Evolutionary conservation across 1,140 invertebrate genomes (phyloP).

Genomic region (Nebria ingens): DNA sequence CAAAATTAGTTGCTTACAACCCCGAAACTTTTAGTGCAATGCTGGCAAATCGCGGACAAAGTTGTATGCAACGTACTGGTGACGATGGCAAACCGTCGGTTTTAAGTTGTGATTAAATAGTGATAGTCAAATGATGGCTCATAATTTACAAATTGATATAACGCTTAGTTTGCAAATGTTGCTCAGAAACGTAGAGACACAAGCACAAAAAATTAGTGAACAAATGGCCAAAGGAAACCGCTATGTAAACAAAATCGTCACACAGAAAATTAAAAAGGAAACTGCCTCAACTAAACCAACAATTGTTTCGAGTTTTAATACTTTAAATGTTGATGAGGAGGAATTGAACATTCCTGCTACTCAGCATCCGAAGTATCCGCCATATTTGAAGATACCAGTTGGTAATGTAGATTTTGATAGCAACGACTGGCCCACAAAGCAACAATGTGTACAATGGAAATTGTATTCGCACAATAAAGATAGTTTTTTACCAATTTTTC

Average conservation of each 20-base stretch:
- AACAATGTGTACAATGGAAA: conserved; percentile 29
- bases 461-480: conserved; percentile 30
- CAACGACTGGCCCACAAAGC: conserved; percentile 27
- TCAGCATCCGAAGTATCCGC: conserved; percentile 24
- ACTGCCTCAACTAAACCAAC: not conserved
- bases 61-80: conserved; percentile 39
- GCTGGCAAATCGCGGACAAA: conserved; percentile 33
- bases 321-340: not conserved
- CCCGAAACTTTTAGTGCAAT: conserved; percentile 25
- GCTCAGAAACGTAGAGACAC: conserved; percentile 56
- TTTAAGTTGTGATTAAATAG: conserved; percentile 39
- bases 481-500: conserved; percentile 45
- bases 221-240: conserved; percentile 16
- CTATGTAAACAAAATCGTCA: conserved; percentile 4
- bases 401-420: conserved; percentile 26
- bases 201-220: conserved; percentile 39
- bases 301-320: not conserved
- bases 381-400: conserved; percentile 18
- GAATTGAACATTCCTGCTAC: conserved; percentile 1
- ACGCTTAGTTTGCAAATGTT: conserved; percentile 36
- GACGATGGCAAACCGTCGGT: conserved; percentile 36
- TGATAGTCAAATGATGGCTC: conserved; percentile 30
- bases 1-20: conserved; percentile 18
- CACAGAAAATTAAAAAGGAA: not conserved
- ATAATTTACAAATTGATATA: conserved; percentile 37